Evolutionary conservation across 2,888 invertebrate genomes (phyloP).

Genomic region (Globia sparganii): DNA sequence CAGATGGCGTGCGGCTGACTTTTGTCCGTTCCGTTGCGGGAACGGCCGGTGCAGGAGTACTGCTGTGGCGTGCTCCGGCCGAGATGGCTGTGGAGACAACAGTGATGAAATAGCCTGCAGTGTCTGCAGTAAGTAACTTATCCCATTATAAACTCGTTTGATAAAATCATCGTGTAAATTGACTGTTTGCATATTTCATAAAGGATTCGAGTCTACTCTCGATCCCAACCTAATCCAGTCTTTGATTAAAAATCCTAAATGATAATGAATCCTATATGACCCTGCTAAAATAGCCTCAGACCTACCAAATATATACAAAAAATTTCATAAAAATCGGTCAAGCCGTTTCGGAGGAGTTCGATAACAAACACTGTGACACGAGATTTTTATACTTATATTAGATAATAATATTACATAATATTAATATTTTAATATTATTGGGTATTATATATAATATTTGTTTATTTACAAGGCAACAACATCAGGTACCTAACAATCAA

Average conservation of each 20-base stretch:
- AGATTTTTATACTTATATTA: too few relatives aligned
- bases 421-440: too few relatives aligned
- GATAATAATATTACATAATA: too few relatives aligned
- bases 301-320: too few relatives aligned
- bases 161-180: not conserved
- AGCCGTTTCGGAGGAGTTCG: too few relatives aligned
- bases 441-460: too few relatives aligned
- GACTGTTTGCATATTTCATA: not conserved
- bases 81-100: slow-evolving; percentile 97
- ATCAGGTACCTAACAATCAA: not conserved
- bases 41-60: slow-evolving; percentile 97
- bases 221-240: not conserved
- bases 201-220: not conserved
- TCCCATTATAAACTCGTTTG: not conserved
- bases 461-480: not conserved
- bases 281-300: too few relatives aligned
- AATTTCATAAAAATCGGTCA: too few relatives aligned
- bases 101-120: slow-evolving; percentile 96
- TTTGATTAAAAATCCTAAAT: not conserved
- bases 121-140: slow-evolving; percentile 95
- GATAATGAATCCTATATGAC: too few relatives aligned
- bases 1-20: slow-evolving; percentile 89
- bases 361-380: too few relatives aligned
- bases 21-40: slow-evolving; percentile 95
- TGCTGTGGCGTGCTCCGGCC: slow-evolving; percentile 96